Percentiles rank a stretch among this genome's conserved stretches.
Conservation (phyloP, 1,140 invertebrate species). For the Belonocnema kinseyi region DNA sequence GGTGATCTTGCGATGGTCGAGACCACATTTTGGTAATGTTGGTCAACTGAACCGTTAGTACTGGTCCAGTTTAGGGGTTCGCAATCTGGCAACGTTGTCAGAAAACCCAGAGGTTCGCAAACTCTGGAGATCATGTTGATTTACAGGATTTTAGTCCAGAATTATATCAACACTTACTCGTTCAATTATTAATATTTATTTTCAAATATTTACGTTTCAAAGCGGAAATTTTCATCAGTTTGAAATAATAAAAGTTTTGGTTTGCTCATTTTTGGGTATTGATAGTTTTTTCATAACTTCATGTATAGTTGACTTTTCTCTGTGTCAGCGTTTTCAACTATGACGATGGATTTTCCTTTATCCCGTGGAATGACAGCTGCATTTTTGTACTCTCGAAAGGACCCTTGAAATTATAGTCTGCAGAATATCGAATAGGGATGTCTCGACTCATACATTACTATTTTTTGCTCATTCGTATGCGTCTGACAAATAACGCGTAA, state of each 20-base stretch:
- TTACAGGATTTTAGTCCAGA: not conserved
- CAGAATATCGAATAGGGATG: conserved; percentile 1
- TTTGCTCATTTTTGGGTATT: too few species aligned
- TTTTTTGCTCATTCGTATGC: not conserved
- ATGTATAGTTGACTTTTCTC: too few species aligned
- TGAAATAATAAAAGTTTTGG: too few species aligned
- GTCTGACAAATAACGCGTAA: conserved; percentile 6
- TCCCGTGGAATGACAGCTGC: not conserved
- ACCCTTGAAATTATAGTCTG: not conserved
- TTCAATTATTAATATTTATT: too few species aligned
- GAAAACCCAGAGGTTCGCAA: not conserved
- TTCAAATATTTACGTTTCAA: too few species aligned
- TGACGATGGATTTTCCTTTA: not conserved
- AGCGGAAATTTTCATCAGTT: too few species aligned
- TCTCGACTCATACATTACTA: not conserved
- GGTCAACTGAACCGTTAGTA: not conserved
- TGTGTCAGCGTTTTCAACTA: too few species aligned
- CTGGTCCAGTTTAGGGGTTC: not conserved
- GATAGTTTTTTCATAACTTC: too few species aligned
- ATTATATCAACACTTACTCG: too few species aligned
- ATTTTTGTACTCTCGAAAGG: not conserved
- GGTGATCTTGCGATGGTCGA: not conserved
- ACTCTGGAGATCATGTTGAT: conserved; percentile 3
- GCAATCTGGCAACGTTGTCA: conserved; percentile 15
- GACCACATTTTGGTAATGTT: not conserved